Conservation (phyloP, 1,140 invertebrate genomes). For the Trichogramma pretiosum region DNA sequence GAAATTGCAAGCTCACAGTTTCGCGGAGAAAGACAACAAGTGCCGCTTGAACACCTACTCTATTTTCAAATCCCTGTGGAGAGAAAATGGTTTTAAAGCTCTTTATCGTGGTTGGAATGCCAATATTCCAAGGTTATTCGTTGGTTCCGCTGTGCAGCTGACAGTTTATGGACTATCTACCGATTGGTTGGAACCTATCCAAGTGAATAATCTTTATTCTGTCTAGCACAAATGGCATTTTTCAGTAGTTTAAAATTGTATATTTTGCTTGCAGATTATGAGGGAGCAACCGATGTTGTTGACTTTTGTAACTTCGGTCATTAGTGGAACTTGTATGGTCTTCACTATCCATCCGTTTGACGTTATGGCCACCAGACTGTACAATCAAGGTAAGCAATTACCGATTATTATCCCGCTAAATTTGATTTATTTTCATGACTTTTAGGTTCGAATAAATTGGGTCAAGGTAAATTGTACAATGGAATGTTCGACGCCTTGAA, state of each 20-base stretch:
- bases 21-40: no score
- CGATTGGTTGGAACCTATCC: slow-evolving; percentile 50
- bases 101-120: slow-evolving; percentile 69
- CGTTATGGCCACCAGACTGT: slow-evolving; percentile 77
- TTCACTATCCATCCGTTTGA: slow-evolving; percentile 82
- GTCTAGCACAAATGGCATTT: no score
- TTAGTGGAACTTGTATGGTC: slow-evolving; percentile 71
- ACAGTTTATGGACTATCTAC: slow-evolving; percentile 67
- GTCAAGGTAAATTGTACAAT: slow-evolving; percentile 59
- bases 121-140: slow-evolving; percentile 67
- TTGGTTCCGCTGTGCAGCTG: slow-evolving; percentile 78
- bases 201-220: slow-evolving; percentile 31
- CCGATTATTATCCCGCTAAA: background rate
- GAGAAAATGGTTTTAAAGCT: slow-evolving; percentile 59
- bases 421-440: background rate
- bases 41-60: slow-evolving; percentile 67
- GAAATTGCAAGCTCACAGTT: slow-evolving; percentile 78
- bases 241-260: no score
- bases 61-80: slow-evolving; percentile 62
- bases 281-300: no score
- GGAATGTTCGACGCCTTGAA: slow-evolving; percentile 63
- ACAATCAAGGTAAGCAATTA: slow-evolving; percentile 68
- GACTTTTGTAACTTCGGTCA: slow-evolving; percentile 66
- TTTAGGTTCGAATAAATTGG: slow-evolving; percentile 54
- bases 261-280: no score